Base-by-base conservation (phyloP, 2,888 invertebrate species). In the Amorpha juglandis region DNA sequence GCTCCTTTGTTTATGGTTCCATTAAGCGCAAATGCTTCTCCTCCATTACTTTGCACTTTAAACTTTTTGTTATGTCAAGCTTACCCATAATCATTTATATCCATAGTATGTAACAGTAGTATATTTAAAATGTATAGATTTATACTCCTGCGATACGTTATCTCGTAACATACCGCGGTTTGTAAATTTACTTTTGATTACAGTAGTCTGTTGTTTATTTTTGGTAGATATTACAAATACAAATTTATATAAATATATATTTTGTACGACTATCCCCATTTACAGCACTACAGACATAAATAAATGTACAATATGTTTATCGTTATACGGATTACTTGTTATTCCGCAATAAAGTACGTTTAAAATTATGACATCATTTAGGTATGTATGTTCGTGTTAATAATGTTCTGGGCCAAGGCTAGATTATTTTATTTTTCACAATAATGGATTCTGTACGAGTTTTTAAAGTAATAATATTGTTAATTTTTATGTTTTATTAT, bases 1-100 rank as follows among this genome's bases (percentile, higher is more conserved):
- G 75, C 88, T 86, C 89, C 88, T 88, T 78, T 87, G 83, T 91
- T 90, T 90, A 81, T 84, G 78, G 74, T 82, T 76, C 89, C 88
- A 91, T 90, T 91, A 90, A 82, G 69, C 76, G 74, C 80, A 81
- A 83, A 82, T 83, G 83, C 83, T 83, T 78, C 81, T 73, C 74
- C 74, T 72, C 74, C 62, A 63, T 70, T 55, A 64, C 38, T 58
- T 38, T 19, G 58, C 45, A 64, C 27, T 64, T 45, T 47, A 55
- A 55, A 58, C 19, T 42, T 58, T 55, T 55, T 33, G 53, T 27
- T 55, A n/a, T 55, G 33, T 33, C 11, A 8, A 11, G 11, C 9
- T 14, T 35, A 16, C 35, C 33, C n/a, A 33, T 55, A 55, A 9
- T 35, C 16, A 14, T n/a, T 8, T 19, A 19, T 35, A 58, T 8